Evolutionary conservation across 2,888 invertebrate species (phyloP), one percentile per base, ranked within the genome.

Genomic region (Keiferia lycopersicella): DNA sequence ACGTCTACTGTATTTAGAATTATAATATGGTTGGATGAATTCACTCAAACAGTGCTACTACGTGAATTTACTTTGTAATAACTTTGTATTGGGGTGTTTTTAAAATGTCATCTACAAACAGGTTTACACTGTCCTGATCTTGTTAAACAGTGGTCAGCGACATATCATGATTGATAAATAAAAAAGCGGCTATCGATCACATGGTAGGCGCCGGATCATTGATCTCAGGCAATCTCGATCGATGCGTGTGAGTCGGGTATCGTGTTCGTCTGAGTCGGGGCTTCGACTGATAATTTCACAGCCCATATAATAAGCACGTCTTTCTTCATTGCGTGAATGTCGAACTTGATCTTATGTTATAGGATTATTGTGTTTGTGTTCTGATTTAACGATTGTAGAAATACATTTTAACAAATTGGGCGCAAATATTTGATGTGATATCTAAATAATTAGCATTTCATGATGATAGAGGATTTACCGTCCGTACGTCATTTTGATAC

Each of bases 191-290:
- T 4, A 58, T 18, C 16, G 34, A 38, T 58, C 58, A 58, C 58
- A 39, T 58, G 58, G 58, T 58, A 58, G 56, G 56, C 56, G 56
- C 34, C 58, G 30, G 60, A 45, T 22, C 26, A 60, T 61, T 30
- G 58, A 58, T 57, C 63, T 38, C 16, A 34, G 39, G 30, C 48
- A 57, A 62, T 62, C 57, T 57, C 39, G 14, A 53, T 53, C 53
- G 62, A 62, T 53, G 53, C 38, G 53, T 62, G 62, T 38, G 62
- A 61, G 38, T 34, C 18, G n/a, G n/a, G n/a, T 18, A 11, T 51
- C 51, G 51, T 12, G 18, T 51, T 18, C 16, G 50, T 50, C 8
- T 18, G 50, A n/a, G 18, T 20, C 12, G 51, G 51, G 20, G 51
- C 51, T 18, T 51, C 51, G 51, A 20, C 51, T 41, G 41, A 41